A percentile compares a stretch with the other conserved stretches of the same genome.
Conservation (phyloP, 2,888 invertebrate genomes). For the Drosophila sordidapex region DNA sequence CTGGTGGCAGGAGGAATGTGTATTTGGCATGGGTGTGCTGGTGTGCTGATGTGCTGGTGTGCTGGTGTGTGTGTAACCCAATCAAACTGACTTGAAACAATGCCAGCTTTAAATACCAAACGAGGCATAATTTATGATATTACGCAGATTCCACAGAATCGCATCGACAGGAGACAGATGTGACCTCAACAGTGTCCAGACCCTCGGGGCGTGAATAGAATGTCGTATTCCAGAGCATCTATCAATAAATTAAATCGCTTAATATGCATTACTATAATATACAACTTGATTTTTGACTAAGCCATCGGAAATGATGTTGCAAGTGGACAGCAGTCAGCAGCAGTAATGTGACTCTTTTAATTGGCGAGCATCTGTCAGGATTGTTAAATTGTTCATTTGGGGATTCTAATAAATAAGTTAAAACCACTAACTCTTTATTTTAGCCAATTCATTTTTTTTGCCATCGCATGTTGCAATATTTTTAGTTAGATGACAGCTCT, state of each 20-base stretch:
- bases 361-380: not conserved
- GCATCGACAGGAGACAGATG: slow-evolving; percentile 67
- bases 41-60: not conserved
- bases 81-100: slow-evolving; percentile 48
- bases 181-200: slow-evolving; percentile 64
- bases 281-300: not conserved
- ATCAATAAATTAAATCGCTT: slow-evolving; percentile 8
- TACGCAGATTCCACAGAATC: slow-evolving; percentile 40
- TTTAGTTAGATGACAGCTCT: slow-evolving; percentile 31
- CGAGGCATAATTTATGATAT: slow-evolving; percentile 68
- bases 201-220: slow-evolving; percentile 16
- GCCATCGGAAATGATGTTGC: not conserved
- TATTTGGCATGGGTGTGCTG: not conserved
- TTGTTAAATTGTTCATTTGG: not conserved
- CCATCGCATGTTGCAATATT: slow-evolving; percentile 7
- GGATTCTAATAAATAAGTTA: not conserved
- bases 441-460: not conserved
- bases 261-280: not conserved
- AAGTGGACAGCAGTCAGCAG: not conserved
- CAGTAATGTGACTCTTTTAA: not conserved
- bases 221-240: slow-evolving; percentile 2
- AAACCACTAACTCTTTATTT: not conserved
- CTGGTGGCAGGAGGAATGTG: not conserved
- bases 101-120: slow-evolving; percentile 65
- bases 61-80: not conserved